These are phyloP conservation scores for Pseudopodoces humilis DNA, from an alignment of 2,113 vertebrate genomes.

Conservation along the genomic window DNA sequence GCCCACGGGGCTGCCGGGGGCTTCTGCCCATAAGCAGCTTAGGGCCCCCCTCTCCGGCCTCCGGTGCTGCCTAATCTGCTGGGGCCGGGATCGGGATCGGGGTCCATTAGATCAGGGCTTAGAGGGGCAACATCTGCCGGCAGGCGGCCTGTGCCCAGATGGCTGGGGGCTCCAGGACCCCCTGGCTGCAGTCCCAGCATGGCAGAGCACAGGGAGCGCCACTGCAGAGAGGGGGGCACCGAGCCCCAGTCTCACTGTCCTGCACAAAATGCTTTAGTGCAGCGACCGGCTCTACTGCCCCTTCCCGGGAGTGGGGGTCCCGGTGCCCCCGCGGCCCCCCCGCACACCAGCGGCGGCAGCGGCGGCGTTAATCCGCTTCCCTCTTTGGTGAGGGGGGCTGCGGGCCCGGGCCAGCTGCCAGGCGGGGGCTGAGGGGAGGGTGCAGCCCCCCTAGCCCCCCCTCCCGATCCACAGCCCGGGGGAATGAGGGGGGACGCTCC, in stretches of 20 bases:
- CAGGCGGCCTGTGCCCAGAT: not conserved
- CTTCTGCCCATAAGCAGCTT: not conserved
- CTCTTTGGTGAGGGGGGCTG: not conserved
- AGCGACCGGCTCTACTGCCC: rapidly evolving
- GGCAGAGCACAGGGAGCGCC: not conserved
- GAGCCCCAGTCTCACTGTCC: rapidly evolving
- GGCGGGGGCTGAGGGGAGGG: not conserved
- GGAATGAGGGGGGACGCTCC: not conserved
- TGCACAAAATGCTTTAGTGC: rapidly evolving
- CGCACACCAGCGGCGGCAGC: not conserved
- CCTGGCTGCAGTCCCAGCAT: rapidly evolving
- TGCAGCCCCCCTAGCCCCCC: not conserved
- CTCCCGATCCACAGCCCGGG: too few species aligned
- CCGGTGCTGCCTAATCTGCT: not conserved
- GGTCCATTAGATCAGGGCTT: constrained; percentile 23
- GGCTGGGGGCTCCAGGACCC: not conserved
- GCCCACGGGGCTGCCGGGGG: not conserved
- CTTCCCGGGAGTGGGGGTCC: not conserved
- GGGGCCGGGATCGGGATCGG: not conserved
- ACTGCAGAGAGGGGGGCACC: rapidly evolving
- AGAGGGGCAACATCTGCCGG: constrained; percentile 50
- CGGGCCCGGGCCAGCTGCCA: not conserved
- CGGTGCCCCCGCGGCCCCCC: not conserved
- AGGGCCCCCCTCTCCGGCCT: not conserved
- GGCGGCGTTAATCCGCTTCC: constrained; percentile 12